These are phyloP conservation scores for Grallaria varia DNA, from an alignment of 2,113 vertebrate genomes.

Conservation along the genomic window DNA sequence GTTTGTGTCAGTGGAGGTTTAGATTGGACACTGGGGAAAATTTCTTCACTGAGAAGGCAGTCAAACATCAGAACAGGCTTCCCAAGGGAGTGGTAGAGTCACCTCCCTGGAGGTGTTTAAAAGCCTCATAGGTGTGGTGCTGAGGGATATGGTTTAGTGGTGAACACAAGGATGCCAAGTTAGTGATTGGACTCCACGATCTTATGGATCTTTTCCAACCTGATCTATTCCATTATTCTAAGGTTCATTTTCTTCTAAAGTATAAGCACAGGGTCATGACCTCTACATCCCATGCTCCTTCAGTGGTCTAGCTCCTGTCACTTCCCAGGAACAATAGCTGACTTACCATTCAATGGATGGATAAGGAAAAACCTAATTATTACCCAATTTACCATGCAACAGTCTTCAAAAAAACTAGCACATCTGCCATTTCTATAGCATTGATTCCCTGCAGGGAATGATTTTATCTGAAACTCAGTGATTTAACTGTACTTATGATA, in stretches of 20 bases:
- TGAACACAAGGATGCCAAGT: neutral
- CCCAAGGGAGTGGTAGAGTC: neutral
- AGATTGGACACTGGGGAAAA: neutral
- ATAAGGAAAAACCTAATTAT: neutral
- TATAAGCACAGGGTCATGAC: neutral
- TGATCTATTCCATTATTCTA: neutral
- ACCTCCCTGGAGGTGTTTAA: neutral
- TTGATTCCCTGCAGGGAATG: neutral
- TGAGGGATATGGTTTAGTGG: neutral
- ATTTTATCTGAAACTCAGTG: neutral
- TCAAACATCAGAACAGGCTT: neutral
- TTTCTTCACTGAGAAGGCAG: neutral
- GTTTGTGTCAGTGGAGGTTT: neutral
- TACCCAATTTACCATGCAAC: neutral
- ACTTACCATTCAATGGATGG: neutral
- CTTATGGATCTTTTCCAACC: neutral
- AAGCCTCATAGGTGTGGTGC: too few species aligned
- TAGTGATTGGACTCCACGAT: neutral
- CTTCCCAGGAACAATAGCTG: neutral
- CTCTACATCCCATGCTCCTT: neutral
- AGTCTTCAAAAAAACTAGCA: neutral
- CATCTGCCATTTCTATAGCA: neutral
- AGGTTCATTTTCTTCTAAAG: neutral
- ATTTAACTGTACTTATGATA: neutral
- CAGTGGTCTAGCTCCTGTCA: neutral